Conservation (phyloP, 2,113 vertebrate species). For the Phaethon lepturus region DNA sequence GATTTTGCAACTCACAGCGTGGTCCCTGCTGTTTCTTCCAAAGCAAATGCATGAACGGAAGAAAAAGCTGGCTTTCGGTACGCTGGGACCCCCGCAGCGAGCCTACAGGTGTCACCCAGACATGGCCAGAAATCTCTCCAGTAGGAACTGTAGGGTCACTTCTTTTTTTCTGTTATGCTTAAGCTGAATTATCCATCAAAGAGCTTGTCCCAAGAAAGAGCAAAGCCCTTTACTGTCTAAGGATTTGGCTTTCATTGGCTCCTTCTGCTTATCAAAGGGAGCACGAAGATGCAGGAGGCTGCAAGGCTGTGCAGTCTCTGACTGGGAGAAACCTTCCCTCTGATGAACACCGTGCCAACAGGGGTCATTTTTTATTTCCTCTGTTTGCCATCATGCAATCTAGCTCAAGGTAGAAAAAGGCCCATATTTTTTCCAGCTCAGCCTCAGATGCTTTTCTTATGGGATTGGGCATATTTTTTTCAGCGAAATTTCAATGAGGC, state of each 20-base stretch:
- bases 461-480: not conserved
- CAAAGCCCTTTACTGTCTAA: not conserved
- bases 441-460: not conserved
- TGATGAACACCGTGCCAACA: not conserved
- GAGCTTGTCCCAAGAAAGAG: not conserved
- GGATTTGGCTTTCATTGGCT: not conserved
- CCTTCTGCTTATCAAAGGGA: not conserved
- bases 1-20: not conserved
- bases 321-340: not conserved
- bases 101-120: not conserved
- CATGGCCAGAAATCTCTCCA: not conserved
- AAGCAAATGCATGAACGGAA: not conserved
- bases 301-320: not conserved
- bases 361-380: not conserved
- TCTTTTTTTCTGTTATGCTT: not conserved
- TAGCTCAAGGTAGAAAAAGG: not conserved
- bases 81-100: not conserved
- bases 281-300: not conserved
- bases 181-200: not conserved
- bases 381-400: not conserved
- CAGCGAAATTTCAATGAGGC: not conserved
- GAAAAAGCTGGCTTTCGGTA: not conserved
- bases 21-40: not conserved
- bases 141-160: not conserved
- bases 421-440: not conserved